Conservation (phyloP, 2,797 vertebrate species). For the Arctocebus calabarensis region DNA sequence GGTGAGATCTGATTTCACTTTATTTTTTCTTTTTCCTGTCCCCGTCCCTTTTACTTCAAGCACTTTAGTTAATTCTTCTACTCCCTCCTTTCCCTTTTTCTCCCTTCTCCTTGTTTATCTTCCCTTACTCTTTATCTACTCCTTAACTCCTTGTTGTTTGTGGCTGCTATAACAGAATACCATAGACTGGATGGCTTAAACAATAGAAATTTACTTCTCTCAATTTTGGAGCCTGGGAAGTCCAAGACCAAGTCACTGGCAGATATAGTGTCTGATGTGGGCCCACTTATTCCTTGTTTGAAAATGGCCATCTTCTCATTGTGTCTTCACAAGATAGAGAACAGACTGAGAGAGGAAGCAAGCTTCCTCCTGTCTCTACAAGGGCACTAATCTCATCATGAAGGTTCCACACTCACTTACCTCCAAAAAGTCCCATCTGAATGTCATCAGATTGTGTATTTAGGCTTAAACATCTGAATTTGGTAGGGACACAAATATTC, state of each 20-base stretch:
- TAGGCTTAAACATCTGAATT: not conserved
- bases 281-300: not conserved
- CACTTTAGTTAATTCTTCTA: constrained; percentile 3
- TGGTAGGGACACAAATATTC: not conserved
- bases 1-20: constrained; percentile 29
- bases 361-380: not conserved
- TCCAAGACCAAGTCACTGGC: not conserved
- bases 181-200: not conserved
- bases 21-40: not conserved
- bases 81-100: not conserved
- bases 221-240: not conserved
- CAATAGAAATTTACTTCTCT: not conserved
- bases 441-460: not conserved
- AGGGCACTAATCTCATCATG: not conserved
- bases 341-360: not conserved
- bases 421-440: not conserved
- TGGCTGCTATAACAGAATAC: not conserved
- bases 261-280: not conserved
- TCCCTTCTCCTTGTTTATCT: not conserved
- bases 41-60: constrained; percentile 11
- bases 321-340: not conserved
- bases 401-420: not conserved
- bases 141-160: not conserved
- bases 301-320: not conserved
- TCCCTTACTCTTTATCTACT: not conserved